Conservation (phyloP, 2,113 vertebrate species). For the Reinhardtius hippoglossoides region DNA sequence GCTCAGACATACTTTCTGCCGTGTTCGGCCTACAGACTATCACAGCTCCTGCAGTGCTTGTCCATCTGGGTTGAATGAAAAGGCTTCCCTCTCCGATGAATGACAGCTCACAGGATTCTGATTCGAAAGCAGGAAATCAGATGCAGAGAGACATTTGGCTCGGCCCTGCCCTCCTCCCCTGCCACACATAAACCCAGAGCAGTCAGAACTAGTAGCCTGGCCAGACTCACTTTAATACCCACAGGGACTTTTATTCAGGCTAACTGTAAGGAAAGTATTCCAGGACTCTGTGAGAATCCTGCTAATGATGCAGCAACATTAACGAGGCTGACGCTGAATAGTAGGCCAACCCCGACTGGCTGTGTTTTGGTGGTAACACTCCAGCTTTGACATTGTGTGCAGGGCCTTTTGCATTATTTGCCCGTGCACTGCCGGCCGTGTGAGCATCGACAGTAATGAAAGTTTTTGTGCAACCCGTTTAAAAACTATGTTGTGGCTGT, state of each 20-base stretch:
- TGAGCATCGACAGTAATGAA: not conserved
- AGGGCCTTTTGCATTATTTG: slow-evolving; percentile 30
- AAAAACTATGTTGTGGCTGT: not conserved
- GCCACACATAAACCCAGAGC: slow-evolving; percentile 49
- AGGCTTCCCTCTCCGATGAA: slow-evolving; percentile 46
- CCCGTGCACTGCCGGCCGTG: slow-evolving; percentile 5
- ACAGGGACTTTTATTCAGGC: slow-evolving; percentile 70
- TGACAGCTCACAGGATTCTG: slow-evolving; percentile 46
- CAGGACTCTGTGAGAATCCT: slow-evolving; percentile 63
- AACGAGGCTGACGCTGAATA: slow-evolving; percentile 37
- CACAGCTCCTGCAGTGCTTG: slow-evolving; percentile 44
- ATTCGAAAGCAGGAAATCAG: slow-evolving; percentile 58
- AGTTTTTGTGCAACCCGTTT: not conserved
- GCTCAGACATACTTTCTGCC: slow-evolving; percentile 57
- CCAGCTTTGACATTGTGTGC: not conserved
- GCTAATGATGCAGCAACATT: slow-evolving; percentile 55
- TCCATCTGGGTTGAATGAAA: slow-evolving; percentile 75
- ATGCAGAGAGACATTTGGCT: slow-evolving; percentile 31
- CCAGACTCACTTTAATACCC: slow-evolving; percentile 60
- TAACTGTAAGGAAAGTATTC: slow-evolving; percentile 74
- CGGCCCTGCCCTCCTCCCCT: slow-evolving; percentile 15
- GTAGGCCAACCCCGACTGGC: slow-evolving; percentile 20
- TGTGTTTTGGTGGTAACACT: slow-evolving; percentile 41
- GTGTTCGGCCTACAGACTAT: slow-evolving; percentile 48
- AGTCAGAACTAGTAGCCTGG: slow-evolving; percentile 51